Conservation (phyloP, 2,888 invertebrate species). For the Diachrysia chrysitis region DNA sequence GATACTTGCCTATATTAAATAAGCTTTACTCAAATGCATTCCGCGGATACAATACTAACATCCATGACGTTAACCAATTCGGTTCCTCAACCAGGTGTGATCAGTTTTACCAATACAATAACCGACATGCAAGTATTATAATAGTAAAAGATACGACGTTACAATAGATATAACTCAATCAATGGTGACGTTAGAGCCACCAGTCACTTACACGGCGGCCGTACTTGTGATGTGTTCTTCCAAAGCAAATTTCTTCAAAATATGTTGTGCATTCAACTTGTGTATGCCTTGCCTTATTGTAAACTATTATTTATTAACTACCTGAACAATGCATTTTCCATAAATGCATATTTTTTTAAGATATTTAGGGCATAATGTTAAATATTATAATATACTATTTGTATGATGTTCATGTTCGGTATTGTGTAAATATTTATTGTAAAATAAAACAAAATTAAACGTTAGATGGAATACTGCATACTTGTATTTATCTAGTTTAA, state of each 20-base stretch:
- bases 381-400: slow-evolving; percentile 30
- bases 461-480: slow-evolving; percentile 14
- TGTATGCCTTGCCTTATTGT: slow-evolving; percentile 42
- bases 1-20: slow-evolving; percentile 11
- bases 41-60: slow-evolving; percentile 40
- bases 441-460: slow-evolving; percentile 15
- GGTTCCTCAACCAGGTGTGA: slow-evolving; percentile 39
- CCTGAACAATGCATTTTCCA: slow-evolving; percentile 37
- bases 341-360: slow-evolving; percentile 46
- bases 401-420: slow-evolving; percentile 37
- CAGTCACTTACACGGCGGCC: no score
- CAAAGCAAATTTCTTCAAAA: slow-evolving; percentile 9
- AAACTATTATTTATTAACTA: slow-evolving; percentile 35
- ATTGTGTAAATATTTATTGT: slow-evolving; percentile 36
- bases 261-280: slow-evolving; percentile 34
- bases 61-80: slow-evolving; percentile 39
- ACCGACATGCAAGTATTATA: slow-evolving; percentile 5
- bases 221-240: background rate
- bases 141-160: slow-evolving; percentile 9
- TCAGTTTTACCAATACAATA: slow-evolving; percentile 32
- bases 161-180: background rate
- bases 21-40: slow-evolving; percentile 52
- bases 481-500: slow-evolving; percentile 15
- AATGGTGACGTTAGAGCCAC: background rate
- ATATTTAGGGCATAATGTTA: slow-evolving; percentile 28